phyloP scores from a whole-genome alignment of 2,888 invertebrate genomes.

The Aricia artaxerxes region DNA sequence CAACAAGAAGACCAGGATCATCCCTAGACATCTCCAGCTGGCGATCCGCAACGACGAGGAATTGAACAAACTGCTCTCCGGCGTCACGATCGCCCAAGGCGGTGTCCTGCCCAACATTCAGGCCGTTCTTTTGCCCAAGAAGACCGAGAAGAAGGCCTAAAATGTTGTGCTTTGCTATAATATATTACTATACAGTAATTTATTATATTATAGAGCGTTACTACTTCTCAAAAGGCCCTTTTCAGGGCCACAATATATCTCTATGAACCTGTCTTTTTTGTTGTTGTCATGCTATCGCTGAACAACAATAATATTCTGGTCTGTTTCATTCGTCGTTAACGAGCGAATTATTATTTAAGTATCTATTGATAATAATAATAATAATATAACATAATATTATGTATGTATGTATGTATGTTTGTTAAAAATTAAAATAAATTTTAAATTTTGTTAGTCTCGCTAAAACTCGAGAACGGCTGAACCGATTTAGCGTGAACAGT shows the following conservation, averaged over 20 bases:
- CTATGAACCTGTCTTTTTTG: neutral
- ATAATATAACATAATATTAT: no score
- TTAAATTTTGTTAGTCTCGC: no score
- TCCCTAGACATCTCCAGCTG: constrained; percentile 87
- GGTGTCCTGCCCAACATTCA: constrained; percentile 78
- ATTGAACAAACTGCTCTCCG: constrained; percentile 61
- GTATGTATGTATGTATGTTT: no score
- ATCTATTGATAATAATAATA: no score
- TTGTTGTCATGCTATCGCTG: neutral
- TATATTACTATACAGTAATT: neutral
- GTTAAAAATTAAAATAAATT: no score
- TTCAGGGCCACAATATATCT: constrained; percentile 42
- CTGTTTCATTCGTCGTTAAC: neutral
- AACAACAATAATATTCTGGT: neutral
- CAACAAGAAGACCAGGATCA: constrained; percentile 87
- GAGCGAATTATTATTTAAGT: no score
- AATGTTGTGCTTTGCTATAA: neutral
- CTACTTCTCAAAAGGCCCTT: constrained; percentile 36
- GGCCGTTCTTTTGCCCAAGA: constrained; percentile 87
- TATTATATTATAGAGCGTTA: neutral
- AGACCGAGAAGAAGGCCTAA: constrained; percentile 63
- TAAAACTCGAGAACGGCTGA: no score
- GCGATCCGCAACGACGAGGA: constrained; percentile 90
- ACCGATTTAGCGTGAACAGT: no score
- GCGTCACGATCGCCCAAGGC: neutral